Evolutionary conservation across 2,113 vertebrate genomes (phyloP).

Genomic region (Eonycteris spelaea): DNA sequence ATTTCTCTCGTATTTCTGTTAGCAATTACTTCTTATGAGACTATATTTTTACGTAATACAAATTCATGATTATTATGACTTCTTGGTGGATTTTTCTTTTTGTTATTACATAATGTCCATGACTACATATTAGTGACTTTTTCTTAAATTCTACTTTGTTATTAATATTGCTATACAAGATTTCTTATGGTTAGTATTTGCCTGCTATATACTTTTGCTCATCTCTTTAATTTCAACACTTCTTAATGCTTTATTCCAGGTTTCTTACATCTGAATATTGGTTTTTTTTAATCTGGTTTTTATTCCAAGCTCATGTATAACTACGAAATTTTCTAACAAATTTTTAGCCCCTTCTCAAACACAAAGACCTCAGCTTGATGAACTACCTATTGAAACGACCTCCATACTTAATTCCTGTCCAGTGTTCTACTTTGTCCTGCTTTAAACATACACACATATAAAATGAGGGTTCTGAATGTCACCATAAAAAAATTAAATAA

Average conservation of each 20-base stretch:
- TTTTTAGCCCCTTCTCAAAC: background rate
- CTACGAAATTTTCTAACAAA: background rate
- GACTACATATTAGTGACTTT: background rate
- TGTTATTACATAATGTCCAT: background rate
- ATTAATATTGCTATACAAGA: background rate
- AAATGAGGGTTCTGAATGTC: background rate
- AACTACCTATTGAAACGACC: background rate
- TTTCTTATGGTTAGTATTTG: slow-evolving; percentile 5
- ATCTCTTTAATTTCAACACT: background rate
- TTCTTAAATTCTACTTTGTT: background rate
- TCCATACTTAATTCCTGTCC: background rate
- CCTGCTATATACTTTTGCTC: background rate
- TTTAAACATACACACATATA: background rate
- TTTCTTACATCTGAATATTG: background rate
- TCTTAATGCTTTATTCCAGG: background rate
- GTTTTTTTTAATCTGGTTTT: background rate
- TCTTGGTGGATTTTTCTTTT: background rate
- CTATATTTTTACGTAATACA: background rate
- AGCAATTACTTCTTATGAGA: background rate
- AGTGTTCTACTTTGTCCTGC: background rate
- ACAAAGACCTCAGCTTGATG: background rate
- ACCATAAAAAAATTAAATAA: too few species aligned
- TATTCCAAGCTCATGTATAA: background rate
- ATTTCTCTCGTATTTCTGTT: background rate
- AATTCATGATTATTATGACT: background rate